A percentile compares a stretch with the other conserved stretches of the same genome.
These are phyloP conservation scores for Huso huso DNA, from an alignment of 2,797 vertebrate genomes.

Conservation along the genomic window DNA sequence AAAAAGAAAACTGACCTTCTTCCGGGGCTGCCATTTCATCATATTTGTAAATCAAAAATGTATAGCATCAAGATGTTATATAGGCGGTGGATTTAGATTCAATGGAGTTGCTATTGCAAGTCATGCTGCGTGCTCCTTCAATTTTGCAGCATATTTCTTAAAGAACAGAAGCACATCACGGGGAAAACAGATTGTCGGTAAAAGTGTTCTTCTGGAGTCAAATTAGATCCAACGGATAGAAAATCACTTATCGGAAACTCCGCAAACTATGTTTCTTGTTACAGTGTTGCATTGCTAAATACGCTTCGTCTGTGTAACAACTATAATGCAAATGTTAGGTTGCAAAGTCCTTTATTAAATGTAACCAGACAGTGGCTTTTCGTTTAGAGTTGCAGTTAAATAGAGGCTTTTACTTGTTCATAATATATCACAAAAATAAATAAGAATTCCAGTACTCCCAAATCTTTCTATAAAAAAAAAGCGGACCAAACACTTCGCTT, in stretches of 20 bases:
- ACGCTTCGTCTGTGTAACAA: too few species aligned
- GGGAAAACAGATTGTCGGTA: slow-evolving; percentile 16
- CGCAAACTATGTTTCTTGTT: slow-evolving; percentile 7
- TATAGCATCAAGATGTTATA: slow-evolving; percentile 74
- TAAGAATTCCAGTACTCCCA: too few species aligned
- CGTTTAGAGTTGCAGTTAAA: too few species aligned
- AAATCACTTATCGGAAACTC: slow-evolving; percentile 8
- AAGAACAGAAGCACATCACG: slow-evolving; percentile 42
- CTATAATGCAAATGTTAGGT: too few species aligned
- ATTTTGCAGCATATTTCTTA: slow-evolving; percentile 63
- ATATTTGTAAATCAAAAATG: slow-evolving; percentile 85
- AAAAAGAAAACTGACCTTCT: slow-evolving; percentile 72
- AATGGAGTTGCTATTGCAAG: slow-evolving; percentile 64
- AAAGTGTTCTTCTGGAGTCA: slow-evolving; percentile 11
- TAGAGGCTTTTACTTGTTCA: too few species aligned
- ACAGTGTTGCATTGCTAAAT: too few species aligned
- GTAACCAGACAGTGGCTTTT: too few species aligned
- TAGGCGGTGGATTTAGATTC: slow-evolving; percentile 54
- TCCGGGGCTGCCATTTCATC: slow-evolving; percentile 99
- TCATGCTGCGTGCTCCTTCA: slow-evolving; percentile 70
- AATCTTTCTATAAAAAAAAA: too few species aligned
- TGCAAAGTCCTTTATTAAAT: too few species aligned
- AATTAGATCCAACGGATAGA: slow-evolving; percentile 48
- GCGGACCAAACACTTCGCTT: not conserved
- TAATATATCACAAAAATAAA: too few species aligned